Evolutionary conservation across 2,113 vertebrate genomes (phyloP).

Genomic region (Alces alces): DNA sequence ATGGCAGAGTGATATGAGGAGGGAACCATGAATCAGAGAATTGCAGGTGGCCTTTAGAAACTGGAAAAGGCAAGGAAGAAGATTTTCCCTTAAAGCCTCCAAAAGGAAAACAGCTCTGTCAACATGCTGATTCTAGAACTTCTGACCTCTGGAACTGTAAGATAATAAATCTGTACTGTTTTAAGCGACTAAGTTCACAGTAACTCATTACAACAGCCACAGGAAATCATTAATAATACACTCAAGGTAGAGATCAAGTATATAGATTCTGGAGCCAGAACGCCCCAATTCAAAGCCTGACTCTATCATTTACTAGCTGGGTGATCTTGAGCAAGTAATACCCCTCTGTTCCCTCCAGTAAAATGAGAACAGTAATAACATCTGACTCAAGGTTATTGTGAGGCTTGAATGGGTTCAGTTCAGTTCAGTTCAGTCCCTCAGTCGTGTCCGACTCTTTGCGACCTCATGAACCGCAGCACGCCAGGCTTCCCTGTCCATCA

Average conservation of each 20-base stretch:
- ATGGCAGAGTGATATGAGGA: background rate
- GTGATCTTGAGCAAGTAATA: background rate
- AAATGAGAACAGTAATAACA: background rate
- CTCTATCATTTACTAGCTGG: background rate
- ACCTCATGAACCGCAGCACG: background rate
- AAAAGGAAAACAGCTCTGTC: background rate
- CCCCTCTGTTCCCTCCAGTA: background rate
- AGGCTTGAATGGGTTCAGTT: background rate
- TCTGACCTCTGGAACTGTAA: background rate
- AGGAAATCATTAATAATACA: background rate
- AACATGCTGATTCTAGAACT: background rate
- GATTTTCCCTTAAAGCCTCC: background rate
- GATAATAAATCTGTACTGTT: background rate
- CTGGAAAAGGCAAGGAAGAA: background rate
- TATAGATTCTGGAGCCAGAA: background rate
- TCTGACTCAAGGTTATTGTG: background rate
- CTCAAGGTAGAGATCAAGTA: background rate
- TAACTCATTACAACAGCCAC: background rate
- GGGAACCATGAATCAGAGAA: too few species aligned
- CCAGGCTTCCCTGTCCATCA: background rate
- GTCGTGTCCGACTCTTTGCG: fast-evolving
- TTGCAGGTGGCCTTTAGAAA: background rate
- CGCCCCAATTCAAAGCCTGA: background rate
- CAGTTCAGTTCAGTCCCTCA: background rate
- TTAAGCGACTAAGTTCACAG: background rate